Percentiles rank a stretch among this genome's conserved stretches.
These are phyloP conservation scores for Acrocephalus scirpaceus DNA, from an alignment of 2,797 vertebrate species.

Conservation along the genomic window DNA sequence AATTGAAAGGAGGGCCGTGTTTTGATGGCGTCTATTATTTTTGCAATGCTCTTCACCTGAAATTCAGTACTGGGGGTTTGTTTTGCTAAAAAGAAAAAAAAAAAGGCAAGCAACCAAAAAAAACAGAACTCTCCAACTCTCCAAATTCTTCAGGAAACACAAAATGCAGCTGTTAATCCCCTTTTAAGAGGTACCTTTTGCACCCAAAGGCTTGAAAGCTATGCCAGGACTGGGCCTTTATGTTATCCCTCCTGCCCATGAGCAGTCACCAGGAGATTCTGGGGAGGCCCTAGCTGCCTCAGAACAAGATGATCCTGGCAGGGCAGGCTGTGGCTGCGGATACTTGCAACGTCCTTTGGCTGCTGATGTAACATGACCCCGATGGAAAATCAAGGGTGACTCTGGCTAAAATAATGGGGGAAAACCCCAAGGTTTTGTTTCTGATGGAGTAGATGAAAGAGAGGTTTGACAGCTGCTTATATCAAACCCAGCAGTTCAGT, in stretches of 20 bases:
- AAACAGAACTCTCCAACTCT: not conserved
- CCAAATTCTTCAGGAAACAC: not conserved
- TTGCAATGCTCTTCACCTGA: not conserved
- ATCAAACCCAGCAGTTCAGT: not conserved
- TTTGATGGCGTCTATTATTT: not conserved
- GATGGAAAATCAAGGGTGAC: not conserved
- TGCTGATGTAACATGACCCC: rapidly evolving
- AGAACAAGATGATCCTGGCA: not conserved
- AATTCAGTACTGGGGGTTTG: not conserved
- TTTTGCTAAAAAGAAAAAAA: not conserved
- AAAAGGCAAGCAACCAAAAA: not conserved
- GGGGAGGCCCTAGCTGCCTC: not conserved
- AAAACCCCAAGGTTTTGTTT: not conserved
- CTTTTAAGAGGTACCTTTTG: not conserved
- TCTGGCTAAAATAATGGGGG: not conserved
- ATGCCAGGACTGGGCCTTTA: not conserved
- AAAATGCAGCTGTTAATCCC: not conserved
- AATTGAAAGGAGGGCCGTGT: not conserved
- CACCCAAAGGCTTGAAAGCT: not conserved
- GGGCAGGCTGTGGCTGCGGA: not conserved
- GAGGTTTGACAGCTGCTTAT: not conserved
- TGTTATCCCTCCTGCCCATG: not conserved
- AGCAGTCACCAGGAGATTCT: not conserved
- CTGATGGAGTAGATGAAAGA: not conserved
- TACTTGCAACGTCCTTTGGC: not conserved